phyloP scores from a whole-genome alignment of 2,797 vertebrate genomes.

The Prunella strophiata region DNA sequence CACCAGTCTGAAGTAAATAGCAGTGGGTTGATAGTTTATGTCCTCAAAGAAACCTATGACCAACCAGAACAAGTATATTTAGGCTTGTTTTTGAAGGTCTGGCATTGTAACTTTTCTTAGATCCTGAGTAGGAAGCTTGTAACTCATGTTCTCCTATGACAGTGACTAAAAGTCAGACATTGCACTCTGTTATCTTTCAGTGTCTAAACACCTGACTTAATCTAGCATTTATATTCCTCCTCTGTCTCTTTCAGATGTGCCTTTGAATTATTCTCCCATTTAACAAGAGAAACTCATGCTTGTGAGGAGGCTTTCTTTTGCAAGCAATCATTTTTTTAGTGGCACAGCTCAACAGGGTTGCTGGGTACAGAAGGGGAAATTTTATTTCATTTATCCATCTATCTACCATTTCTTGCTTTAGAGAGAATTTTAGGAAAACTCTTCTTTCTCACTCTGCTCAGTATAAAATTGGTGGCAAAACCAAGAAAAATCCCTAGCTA shows the following conservation, averaged over 20 bases:
- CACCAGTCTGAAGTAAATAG: background rate
- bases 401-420: background rate
- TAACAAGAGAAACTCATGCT: background rate
- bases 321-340: background rate
- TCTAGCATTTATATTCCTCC: background rate
- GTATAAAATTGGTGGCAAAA: background rate
- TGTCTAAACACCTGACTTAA: background rate
- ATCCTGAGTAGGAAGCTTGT: background rate
- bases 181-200: background rate
- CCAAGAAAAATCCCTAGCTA: background rate
- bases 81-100: background rate
- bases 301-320: background rate
- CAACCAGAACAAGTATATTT: background rate
- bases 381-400: background rate
- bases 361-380: background rate
- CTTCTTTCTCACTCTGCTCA: background rate
- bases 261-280: constrained; percentile 24
- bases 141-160: background rate
- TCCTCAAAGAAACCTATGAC: background rate
- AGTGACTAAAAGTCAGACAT: background rate
- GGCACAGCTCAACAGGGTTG: background rate
- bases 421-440: background rate
- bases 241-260: background rate
- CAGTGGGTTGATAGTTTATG: background rate
- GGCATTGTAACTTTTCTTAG: background rate